These are phyloP conservation scores for Xylophagus ater DNA, from an alignment of 2,888 invertebrate species.

Conservation along the genomic window DNA sequence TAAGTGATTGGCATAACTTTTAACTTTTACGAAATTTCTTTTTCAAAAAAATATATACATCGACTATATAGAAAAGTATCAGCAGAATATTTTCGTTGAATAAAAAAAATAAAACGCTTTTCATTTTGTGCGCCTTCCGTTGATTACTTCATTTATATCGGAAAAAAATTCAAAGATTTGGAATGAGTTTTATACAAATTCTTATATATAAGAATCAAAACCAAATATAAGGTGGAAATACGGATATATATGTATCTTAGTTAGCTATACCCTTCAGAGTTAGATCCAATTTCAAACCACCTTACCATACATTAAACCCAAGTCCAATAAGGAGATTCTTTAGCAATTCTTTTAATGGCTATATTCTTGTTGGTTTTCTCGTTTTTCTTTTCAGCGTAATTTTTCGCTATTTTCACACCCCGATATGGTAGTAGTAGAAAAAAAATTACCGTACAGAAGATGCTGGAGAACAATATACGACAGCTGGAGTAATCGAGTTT, in stretches of 20 bases:
- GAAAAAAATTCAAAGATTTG: constrained; percentile 10
- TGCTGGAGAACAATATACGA: background rate
- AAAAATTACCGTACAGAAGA: background rate
- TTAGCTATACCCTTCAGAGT: background rate
- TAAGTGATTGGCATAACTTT: constrained; percentile 10
- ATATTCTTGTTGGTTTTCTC: constrained; percentile 6
- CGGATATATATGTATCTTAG: background rate
- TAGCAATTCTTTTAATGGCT: constrained; percentile 7
- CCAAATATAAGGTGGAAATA: background rate
- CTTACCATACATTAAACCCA: background rate
- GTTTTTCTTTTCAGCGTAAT: background rate
- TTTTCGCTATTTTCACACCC: constrained; percentile 3
- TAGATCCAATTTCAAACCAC: background rate
- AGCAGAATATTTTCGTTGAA: constrained; percentile 3
- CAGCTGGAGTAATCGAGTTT: background rate
- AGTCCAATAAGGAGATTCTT: constrained; percentile 3
- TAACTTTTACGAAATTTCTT: constrained; percentile 4
- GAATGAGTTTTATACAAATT: background rate
- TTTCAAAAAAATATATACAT: too few species aligned
- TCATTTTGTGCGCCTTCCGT: constrained; percentile 1
- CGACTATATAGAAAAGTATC: too few species aligned
- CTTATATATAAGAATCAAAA: background rate
- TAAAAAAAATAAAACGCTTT: background rate
- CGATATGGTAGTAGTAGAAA: background rate
- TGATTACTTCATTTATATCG: constrained; percentile 17